phyloP scores from a whole-genome alignment of 1,140 invertebrate genomes.

The Aphelinus atriplicis region DNA sequence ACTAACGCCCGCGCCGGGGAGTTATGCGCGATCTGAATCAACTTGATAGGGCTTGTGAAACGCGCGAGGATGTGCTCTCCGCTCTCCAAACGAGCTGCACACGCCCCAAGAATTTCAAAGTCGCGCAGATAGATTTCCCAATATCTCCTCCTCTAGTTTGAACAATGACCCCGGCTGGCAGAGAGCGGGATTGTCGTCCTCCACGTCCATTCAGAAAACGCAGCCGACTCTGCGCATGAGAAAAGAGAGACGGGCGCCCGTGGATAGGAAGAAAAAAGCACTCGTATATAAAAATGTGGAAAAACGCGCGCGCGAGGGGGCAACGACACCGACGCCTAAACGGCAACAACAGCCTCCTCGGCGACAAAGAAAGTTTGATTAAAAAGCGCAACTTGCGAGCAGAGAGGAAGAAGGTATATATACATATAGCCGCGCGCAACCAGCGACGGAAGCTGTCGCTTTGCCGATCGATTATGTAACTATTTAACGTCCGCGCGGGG shows the following conservation, averaged over 20 bases:
- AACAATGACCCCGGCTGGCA: slow-evolving; percentile 2
- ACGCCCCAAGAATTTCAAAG: slow-evolving; percentile 33
- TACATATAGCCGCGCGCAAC: not conserved
- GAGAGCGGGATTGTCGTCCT: not conserved
- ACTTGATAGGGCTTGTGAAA: not conserved
- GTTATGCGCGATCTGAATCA: too few species aligned
- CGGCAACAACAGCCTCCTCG: not conserved
- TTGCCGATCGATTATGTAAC: slow-evolving; percentile 47
- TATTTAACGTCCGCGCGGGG: slow-evolving; percentile 41
- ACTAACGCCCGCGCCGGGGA: not conserved
- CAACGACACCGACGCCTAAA: not conserved
- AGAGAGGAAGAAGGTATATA: slow-evolving; percentile 12
- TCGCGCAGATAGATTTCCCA: slow-evolving; percentile 44
- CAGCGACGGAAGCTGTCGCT: slow-evolving; percentile 34
- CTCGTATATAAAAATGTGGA: not conserved
- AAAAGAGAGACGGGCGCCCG: too few species aligned
- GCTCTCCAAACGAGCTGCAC: not conserved
- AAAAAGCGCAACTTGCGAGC: slow-evolving; percentile 41
- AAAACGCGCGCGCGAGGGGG: not conserved
- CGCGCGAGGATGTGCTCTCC: too few species aligned
- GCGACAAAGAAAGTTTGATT: slow-evolving; percentile 20
- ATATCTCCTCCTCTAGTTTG: slow-evolving; percentile 10
- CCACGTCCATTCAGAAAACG: not conserved
- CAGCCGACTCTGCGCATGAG: too few species aligned
- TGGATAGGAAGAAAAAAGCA: not conserved